Evolutionary conservation across 1,140 invertebrate genomes (phyloP).

Genomic region (Octopus bimaculoides): DNA sequence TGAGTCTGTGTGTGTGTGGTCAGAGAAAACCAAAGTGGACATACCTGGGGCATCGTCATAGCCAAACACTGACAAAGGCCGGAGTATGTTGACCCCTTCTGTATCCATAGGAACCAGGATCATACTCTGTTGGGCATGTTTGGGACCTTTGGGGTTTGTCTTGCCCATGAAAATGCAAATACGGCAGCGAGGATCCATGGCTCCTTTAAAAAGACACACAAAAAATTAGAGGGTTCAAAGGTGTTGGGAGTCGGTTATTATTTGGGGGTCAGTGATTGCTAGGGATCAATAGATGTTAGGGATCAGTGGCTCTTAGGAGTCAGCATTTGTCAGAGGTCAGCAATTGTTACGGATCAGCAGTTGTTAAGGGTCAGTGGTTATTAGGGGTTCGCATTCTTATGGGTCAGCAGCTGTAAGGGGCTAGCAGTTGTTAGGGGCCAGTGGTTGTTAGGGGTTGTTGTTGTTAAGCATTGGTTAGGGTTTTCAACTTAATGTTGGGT

Average conservation of each 20-base stretch:
- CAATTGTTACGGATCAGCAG: too few relatives aligned
- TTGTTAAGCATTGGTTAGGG: too few relatives aligned
- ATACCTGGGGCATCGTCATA: conserved; percentile 58
- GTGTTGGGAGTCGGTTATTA: too few relatives aligned
- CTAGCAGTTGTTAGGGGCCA: too few relatives aligned
- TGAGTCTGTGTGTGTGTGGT: too few relatives aligned
- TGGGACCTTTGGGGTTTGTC: conserved; percentile 41
- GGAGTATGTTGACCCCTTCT: conserved; percentile 55
- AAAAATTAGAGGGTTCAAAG: neutral
- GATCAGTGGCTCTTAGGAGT: too few relatives aligned
- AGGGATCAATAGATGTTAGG: neutral
- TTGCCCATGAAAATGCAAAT: conserved; percentile 60
- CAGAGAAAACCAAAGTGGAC: neutral
- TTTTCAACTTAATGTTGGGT: too few relatives aligned
- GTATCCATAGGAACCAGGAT: conserved; percentile 60
- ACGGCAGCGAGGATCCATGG: conserved; percentile 56
- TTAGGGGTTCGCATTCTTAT: too few relatives aligned
- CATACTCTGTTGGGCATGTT: conserved; percentile 59
- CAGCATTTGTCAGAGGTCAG: too few relatives aligned
- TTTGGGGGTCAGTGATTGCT: neutral
- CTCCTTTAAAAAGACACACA: conserved; percentile 40
- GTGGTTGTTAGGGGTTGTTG: too few relatives aligned
- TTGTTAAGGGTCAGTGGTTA: too few relatives aligned
- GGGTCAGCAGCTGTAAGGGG: too few relatives aligned
- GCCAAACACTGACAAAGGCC: conserved; percentile 57